Percentiles rank a stretch among this genome's conserved stretches.
Conservation (phyloP, 1,140 invertebrate species). For the Ceratitis capitata region DNA sequence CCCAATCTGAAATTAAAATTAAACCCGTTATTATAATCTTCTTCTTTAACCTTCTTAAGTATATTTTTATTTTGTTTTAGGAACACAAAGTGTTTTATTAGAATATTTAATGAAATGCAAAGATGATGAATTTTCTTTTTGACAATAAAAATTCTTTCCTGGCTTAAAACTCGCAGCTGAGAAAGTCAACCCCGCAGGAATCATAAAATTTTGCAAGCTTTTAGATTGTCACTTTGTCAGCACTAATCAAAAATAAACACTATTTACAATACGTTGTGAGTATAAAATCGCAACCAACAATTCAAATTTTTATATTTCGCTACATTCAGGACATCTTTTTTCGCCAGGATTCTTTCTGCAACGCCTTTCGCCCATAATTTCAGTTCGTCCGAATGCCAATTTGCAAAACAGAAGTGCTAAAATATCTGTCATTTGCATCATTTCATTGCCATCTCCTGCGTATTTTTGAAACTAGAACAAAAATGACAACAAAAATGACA, state of each 20-base stretch:
- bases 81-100: background rate
- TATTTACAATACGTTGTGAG: background rate
- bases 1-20: background rate
- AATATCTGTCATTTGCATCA: conserved; percentile 23
- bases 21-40: background rate
- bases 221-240: background rate
- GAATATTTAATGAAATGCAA: conserved; percentile 7
- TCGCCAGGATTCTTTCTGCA: too few species aligned
- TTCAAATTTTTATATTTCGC: background rate
- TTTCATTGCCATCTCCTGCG: too few species aligned
- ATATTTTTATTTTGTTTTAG: background rate
- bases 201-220: too few species aligned
- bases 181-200: background rate
- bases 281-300: background rate
- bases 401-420: background rate
- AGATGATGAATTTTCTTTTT: background rate
- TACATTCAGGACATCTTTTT: too few species aligned
- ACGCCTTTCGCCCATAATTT: too few species aligned
- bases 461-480: background rate
- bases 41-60: background rate
- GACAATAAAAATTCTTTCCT: background rate
- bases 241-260: background rate
- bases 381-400: background rate
- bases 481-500: background rate
- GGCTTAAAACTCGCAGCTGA: background rate